A percentile compares a stretch with the other conserved stretches of the same genome.
Evolutionary conservation across 2,797 vertebrate species (phyloP).

Genomic region (Pantherophis vulpinus): DNA sequence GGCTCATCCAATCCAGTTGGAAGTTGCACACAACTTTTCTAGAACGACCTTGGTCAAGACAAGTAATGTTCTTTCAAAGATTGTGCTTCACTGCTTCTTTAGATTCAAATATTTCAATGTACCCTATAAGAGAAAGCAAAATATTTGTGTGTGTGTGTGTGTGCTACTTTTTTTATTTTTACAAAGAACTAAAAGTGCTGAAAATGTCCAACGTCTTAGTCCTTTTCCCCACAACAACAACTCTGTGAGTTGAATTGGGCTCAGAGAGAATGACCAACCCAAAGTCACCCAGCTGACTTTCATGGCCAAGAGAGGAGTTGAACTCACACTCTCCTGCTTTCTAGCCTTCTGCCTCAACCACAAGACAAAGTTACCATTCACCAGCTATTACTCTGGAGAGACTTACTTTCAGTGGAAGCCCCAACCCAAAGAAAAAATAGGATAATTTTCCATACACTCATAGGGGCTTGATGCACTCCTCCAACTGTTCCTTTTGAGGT

Average conservation of each 20-base stretch:
- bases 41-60: not conserved
- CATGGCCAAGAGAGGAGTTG: not conserved
- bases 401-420: not conserved
- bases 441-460: not conserved
- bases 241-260: not conserved
- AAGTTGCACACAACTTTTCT: not conserved
- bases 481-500: not conserved
- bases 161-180: not conserved
- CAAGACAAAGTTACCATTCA: not conserved
- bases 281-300: not conserved
- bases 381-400: not conserved
- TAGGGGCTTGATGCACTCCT: not conserved
- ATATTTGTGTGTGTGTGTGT: too few relatives aligned
- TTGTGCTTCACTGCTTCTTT: not conserved
- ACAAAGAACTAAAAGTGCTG: not conserved
- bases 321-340: not conserved
- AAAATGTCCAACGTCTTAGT: not conserved
- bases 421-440: not conserved
- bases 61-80: not conserved
- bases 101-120: not conserved
- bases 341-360: not conserved
- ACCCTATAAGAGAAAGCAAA: not conserved
- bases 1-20: not conserved
- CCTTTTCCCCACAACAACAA: not conserved
- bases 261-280: not conserved